Evolutionary conservation across 2,797 vertebrate genomes (phyloP).

Genomic region (Alectoris magna): DNA sequence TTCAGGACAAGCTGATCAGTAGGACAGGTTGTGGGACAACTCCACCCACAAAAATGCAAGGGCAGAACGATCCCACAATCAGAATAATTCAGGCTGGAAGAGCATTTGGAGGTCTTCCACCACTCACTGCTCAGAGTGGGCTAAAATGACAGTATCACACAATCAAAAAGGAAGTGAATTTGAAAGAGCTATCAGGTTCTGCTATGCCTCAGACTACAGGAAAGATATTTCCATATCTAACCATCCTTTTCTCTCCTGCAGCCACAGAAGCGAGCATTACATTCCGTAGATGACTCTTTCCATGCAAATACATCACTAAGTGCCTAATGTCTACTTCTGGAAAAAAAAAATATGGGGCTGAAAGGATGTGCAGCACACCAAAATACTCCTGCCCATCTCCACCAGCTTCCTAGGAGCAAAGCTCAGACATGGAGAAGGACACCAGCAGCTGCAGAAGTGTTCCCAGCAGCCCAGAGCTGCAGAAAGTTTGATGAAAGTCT

Average conservation of each 20-base stretch:
- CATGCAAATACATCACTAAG: neutral
- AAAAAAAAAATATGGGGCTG: neutral
- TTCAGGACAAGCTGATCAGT: neutral
- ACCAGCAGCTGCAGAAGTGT: neutral
- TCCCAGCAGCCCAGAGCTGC: neutral
- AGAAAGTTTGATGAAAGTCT: neutral
- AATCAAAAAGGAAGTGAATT: constrained; percentile 27
- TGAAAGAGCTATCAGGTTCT: neutral
- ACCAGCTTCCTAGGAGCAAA: neutral
- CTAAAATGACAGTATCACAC: neutral
- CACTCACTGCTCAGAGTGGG: neutral
- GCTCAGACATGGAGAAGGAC: neutral
- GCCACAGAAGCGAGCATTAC: neutral
- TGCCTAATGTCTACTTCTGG: neutral
- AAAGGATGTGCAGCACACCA: rapidly evolving
- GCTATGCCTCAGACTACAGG: neutral
- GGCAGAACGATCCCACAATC: neutral
- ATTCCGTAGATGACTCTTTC: neutral
- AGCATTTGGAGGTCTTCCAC: neutral
- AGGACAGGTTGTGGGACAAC: neutral
- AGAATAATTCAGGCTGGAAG: neutral
- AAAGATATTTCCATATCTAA: neutral
- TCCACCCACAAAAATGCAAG: neutral
- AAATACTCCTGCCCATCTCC: neutral
- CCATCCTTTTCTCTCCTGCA: neutral